These are phyloP conservation scores for Plumapathes pennacea DNA, from an alignment of 92 coral and sea anemone genomes.

Conservation along the genomic window DNA sequence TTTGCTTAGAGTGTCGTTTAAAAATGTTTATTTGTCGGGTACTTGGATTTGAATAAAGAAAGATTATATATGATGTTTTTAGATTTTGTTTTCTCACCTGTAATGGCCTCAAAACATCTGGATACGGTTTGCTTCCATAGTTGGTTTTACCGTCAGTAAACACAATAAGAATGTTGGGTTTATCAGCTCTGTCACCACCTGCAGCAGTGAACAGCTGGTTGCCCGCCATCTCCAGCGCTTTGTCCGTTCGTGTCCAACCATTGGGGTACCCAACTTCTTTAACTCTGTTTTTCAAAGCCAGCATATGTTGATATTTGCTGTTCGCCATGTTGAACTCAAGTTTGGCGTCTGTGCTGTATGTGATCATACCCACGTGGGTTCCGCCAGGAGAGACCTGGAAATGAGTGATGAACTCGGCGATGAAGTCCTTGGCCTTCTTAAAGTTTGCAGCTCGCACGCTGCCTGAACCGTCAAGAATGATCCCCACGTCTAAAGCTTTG, in stretches of 20 bases:
- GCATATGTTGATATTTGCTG: slow-evolving; percentile 40
- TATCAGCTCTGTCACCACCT: slow-evolving; percentile 75
- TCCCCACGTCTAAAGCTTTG: slow-evolving; percentile 70
- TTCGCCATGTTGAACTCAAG: slow-evolving; percentile 58
- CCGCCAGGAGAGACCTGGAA: slow-evolving; percentile 60
- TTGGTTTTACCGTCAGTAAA: slow-evolving; percentile 76
- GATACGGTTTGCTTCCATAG: slow-evolving; percentile 65
- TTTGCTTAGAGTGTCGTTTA: no score
- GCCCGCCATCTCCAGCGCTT: slow-evolving; percentile 69
- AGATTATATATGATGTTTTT: no score
- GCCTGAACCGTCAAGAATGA: slow-evolving; percentile 77
- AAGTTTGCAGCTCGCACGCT: slow-evolving; percentile 62
- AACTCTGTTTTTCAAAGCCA: slow-evolving; percentile 32
- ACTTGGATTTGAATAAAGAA: no score
- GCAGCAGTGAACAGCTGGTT: slow-evolving; percentile 43
- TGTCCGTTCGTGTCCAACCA: slow-evolving; percentile 81
- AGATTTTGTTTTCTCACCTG: no score
- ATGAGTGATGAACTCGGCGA: slow-evolving; percentile 51
- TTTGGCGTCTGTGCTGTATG: slow-evolving; percentile 41
- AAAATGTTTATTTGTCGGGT: no score
- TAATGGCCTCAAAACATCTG: slow-evolving; percentile 57
- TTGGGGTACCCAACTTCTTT: slow-evolving; percentile 36
- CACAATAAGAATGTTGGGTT: slow-evolving; percentile 60
- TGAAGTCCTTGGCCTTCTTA: slow-evolving; percentile 45
- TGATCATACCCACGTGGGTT: slow-evolving; percentile 72